Base-by-base conservation (phyloP, 2,797 vertebrate genomes). In the Iguana delicatissima region DNA sequence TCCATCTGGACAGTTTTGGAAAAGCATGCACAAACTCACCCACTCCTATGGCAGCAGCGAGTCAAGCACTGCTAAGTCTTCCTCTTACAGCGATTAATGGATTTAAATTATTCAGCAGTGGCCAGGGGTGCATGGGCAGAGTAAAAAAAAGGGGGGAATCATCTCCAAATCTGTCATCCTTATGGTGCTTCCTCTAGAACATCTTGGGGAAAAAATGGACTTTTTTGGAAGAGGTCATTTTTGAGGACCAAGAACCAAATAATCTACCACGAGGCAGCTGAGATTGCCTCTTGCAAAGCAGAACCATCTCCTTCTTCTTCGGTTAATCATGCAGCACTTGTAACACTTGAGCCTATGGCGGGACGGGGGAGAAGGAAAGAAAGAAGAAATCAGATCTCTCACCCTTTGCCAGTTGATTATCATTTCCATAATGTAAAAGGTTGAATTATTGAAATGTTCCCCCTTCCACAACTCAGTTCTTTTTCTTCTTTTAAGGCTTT, bases 371-470 rank as follows among this genome's bases (percentile, higher is more conserved):
- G 42, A 9, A 29, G 6, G 26, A 62, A 46, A 13, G 57, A 67
- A 24, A 29, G 20, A 55, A 82, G 64, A 94, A 96, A 93, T 93
- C 93, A 94, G 93, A 92, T 94, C 92, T 80, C 94, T 94, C 94
- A 94, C 90, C 84, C 55, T 91, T 80, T 92, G 89, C 93, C 91
- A 93, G 93, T 91, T 95, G 95, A 96, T 95, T 90, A 92, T 95
- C 93, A 93, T 95, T 94, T 95, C 95, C 95, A 96, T 95, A 93
- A 95, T 93, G 92, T 94, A 92, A 94, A 95, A 94, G 94, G 94
- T 93, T 96, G 89, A 96, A 96, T 96, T 95, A 96, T 96, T 96
- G 91, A 96, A 89, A 57, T 89, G 29, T 86, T 26, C 4, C 46
- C 59, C 76, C 72, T 59, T 74, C 42, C 24, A 29, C 77, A 18